These are phyloP conservation scores for Athalia circularis DNA, from an alignment of 2,888 invertebrate species.

Conservation along the genomic window DNA sequence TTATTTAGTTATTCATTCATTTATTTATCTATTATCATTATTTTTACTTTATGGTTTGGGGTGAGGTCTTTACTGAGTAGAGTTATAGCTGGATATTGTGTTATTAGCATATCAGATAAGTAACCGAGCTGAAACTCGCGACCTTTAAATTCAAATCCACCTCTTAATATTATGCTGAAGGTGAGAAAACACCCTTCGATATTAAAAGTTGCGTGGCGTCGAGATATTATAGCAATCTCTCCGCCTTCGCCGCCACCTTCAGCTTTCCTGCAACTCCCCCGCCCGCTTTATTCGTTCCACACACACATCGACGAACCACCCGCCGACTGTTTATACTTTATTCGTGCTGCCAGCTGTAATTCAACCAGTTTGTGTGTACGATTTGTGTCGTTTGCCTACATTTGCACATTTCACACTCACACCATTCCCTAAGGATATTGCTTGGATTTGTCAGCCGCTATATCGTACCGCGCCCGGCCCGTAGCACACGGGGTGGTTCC, in stretches of 20 bases:
- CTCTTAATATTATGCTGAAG: constrained; percentile 65
- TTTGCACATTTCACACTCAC: constrained; percentile 61
- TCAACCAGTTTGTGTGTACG: constrained; percentile 63
- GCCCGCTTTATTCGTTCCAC: neutral
- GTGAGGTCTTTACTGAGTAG: constrained; percentile 57
- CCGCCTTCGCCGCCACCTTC: constrained; percentile 29
- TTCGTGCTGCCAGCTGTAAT: constrained; percentile 58
- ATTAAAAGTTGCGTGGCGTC: constrained; percentile 71
- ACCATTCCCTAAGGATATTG: constrained; percentile 57
- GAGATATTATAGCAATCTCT: constrained; percentile 63
- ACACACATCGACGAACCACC: constrained; percentile 37
- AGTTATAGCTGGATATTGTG: constrained; percentile 61
- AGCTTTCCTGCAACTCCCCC: constrained; percentile 45
- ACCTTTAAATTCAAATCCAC: constrained; percentile 68
- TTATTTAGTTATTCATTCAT: too few species aligned
- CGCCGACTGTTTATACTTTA: constrained; percentile 54
- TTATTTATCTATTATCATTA: too few species aligned
- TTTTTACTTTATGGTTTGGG: constrained; percentile 34
- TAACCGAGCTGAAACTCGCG: constrained; percentile 58
- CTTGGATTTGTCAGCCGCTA: constrained; percentile 62
- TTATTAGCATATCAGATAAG: constrained; percentile 70
- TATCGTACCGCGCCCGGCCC: constrained; percentile 44
- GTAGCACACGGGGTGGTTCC: constrained; percentile 32
- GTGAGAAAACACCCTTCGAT: constrained; percentile 72
- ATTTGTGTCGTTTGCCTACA: constrained; percentile 62